Conservation (phyloP, 2,797 vertebrate species). For the Ctenopoma multispine region DNA sequence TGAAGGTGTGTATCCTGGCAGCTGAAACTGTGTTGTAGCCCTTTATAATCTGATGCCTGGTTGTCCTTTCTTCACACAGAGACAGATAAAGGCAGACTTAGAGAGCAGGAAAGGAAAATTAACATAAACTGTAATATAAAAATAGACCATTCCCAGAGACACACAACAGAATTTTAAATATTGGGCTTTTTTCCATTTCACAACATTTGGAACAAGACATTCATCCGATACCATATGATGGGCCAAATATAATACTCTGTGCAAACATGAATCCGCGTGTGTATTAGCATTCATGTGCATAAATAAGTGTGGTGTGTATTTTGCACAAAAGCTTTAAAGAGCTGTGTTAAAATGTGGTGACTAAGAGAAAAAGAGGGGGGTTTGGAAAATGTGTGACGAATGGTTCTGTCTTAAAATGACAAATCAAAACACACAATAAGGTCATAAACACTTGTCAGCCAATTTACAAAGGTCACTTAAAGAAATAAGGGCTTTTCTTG, state of each 20-base stretch:
- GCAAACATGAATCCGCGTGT: neutral
- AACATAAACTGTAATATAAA: neutral
- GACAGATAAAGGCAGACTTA: slow-evolving; percentile 13
- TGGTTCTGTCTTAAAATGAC: neutral
- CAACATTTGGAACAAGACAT: slow-evolving; percentile 30
- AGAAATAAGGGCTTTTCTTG: slow-evolving; percentile 7
- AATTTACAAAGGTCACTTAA: slow-evolving; percentile 26
- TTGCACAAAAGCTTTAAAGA: slow-evolving; percentile 4
- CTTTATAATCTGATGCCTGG: slow-evolving; percentile 55
- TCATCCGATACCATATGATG: slow-evolving; percentile 12
- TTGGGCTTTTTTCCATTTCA: neutral
- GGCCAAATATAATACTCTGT: neutral
- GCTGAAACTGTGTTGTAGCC: slow-evolving; percentile 5
- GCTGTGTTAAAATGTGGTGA: neutral
- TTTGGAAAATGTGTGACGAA: slow-evolving; percentile 1
- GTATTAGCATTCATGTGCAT: slow-evolving; percentile 1
- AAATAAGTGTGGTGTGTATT: neutral
- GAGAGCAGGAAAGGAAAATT: neutral
- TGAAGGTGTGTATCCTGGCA: slow-evolving; percentile 18
- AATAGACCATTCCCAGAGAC: neutral
- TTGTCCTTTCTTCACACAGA: slow-evolving; percentile 28
- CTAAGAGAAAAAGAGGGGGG: neutral
- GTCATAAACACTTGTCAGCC: neutral
- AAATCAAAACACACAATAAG: neutral
- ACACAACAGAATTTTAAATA: slow-evolving; percentile 29